Conservation (phyloP, 2,797 vertebrate species). For the Pterois miles region DNA sequence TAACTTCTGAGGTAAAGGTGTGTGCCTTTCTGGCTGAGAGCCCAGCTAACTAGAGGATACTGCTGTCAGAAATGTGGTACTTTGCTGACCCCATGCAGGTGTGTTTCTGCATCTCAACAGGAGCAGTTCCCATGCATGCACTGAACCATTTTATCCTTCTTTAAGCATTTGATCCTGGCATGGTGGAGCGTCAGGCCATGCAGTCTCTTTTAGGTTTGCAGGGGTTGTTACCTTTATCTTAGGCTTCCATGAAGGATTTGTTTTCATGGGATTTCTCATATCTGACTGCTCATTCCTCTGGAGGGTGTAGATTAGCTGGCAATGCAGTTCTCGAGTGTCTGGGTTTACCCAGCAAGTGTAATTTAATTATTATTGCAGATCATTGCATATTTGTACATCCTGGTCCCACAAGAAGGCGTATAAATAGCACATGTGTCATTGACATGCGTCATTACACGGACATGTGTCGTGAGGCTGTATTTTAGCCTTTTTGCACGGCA, state of each 20-base stretch:
- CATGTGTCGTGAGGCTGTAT: background rate
- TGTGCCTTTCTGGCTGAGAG: slow-evolving; percentile 21
- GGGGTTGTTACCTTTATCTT: slow-evolving; percentile 31
- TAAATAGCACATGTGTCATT: background rate
- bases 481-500: background rate
- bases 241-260: slow-evolving; percentile 25
- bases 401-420: background rate
- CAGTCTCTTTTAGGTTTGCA: slow-evolving; percentile 8
- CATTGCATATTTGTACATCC: background rate
- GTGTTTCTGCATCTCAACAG: slow-evolving; percentile 48
- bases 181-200: slow-evolving; percentile 12
- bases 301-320: slow-evolving; percentile 39
- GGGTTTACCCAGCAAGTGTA: background rate
- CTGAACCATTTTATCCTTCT: slow-evolving; percentile 33
- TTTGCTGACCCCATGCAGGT: slow-evolving; percentile 42
- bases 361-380: background rate
- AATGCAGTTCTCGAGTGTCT: slow-evolving; percentile 14
- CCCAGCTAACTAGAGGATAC: background rate
- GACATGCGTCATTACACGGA: too few relatives aligned
- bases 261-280: slow-evolving; percentile 49
- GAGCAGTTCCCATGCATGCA: slow-evolving; percentile 20
- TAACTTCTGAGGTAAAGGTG: slow-evolving; percentile 9
- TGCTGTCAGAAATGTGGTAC: slow-evolving; percentile 25
- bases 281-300: slow-evolving; percentile 25
- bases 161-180: slow-evolving; percentile 33